Conservation (phyloP, 2,888 invertebrate species). For the Sinopyrophorus schimmeli region DNA sequence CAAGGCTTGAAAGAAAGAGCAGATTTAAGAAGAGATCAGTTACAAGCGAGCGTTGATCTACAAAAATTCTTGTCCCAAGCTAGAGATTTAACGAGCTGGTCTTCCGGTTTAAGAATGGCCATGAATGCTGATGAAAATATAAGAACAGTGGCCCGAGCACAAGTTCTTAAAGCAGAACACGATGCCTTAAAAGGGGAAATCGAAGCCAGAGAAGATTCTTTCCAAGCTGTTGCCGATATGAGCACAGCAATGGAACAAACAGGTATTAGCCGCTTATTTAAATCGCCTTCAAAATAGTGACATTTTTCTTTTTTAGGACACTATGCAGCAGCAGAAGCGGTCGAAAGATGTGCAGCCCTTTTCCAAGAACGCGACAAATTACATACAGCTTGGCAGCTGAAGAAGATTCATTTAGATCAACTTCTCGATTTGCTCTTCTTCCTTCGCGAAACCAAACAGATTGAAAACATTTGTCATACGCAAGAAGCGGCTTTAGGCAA, state of each 20-base stretch:
- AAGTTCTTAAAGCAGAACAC: slow-evolving; percentile 80
- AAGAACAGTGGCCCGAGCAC: slow-evolving; percentile 80
- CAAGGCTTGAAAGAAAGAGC: slow-evolving; percentile 78
- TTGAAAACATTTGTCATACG: slow-evolving; percentile 84
- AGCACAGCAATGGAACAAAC: slow-evolving; percentile 84
- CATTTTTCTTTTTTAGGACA: slow-evolving; percentile 59
- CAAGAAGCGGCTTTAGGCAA: slow-evolving; percentile 79
- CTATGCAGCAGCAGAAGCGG: slow-evolving; percentile 76
- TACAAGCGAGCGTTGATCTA: slow-evolving; percentile 85
- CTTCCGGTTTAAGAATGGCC: slow-evolving; percentile 73
- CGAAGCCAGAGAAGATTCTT: slow-evolving; percentile 84
- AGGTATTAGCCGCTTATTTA: no score
- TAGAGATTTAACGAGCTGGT: slow-evolving; percentile 88
- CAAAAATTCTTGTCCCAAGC: slow-evolving; percentile 86
- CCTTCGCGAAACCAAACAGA: slow-evolving; percentile 88
- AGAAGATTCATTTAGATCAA: slow-evolving; percentile 87
- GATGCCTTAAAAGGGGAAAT: slow-evolving; percentile 82
- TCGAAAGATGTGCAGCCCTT: slow-evolving; percentile 76
- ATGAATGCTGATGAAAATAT: slow-evolving; percentile 82
- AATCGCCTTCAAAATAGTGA: slow-evolving; percentile 1
- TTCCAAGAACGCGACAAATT: slow-evolving; percentile 78
- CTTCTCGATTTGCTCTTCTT: slow-evolving; percentile 93
- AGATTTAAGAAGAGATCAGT: slow-evolving; percentile 74
- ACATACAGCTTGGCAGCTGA: slow-evolving; percentile 84
- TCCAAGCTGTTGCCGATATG: slow-evolving; percentile 71